Conservation (phyloP, 92 coral and sea anemone species). For the Paragorgia papillata region DNA sequence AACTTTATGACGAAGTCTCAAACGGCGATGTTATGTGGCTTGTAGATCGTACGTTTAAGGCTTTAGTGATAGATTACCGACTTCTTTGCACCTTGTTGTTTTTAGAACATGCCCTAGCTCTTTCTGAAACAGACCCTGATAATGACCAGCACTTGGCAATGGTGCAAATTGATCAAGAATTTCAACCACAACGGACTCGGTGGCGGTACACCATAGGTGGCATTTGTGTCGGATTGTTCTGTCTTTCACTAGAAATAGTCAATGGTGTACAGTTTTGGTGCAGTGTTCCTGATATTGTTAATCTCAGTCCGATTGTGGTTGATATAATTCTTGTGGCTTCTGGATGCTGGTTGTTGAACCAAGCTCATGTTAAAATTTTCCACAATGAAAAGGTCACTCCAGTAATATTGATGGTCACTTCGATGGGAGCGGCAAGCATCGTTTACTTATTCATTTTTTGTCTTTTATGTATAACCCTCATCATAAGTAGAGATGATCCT, state of each 20-base stretch:
- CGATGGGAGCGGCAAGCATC: conserved; percentile 35
- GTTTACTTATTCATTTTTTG: conserved; percentile 16
- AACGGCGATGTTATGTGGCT: background rate
- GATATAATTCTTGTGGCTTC: conserved; percentile 60
- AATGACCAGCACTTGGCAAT: background rate
- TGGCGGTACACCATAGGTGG: background rate
- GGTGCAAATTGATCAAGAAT: background rate
- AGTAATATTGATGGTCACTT: conserved; percentile 19
- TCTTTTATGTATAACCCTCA: background rate
- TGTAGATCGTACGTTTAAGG: conserved; percentile 32
- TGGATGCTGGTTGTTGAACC: conserved; percentile 62
- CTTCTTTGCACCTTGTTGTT: conserved; percentile 80
- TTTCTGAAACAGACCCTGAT: conserved; percentile 60
- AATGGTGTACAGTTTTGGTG: conserved; percentile 77
- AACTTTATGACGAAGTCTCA: conserved; percentile 21
- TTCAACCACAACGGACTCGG: conserved; percentile 5
- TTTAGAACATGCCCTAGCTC: conserved; percentile 81
- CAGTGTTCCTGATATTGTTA: conserved; percentile 71
- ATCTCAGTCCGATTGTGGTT: conserved; percentile 72
- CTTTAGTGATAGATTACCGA: conserved; percentile 63
- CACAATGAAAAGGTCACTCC: background rate
- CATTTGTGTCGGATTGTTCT: conserved; percentile 55
- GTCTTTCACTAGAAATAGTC: conserved; percentile 62
- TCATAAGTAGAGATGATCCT: background rate
- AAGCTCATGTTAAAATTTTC: background rate